Percentiles rank a stretch among this genome's conserved stretches.
phyloP scores from a whole-genome alignment of 1,140 invertebrate genomes.

The Pissodes strobi region DNA sequence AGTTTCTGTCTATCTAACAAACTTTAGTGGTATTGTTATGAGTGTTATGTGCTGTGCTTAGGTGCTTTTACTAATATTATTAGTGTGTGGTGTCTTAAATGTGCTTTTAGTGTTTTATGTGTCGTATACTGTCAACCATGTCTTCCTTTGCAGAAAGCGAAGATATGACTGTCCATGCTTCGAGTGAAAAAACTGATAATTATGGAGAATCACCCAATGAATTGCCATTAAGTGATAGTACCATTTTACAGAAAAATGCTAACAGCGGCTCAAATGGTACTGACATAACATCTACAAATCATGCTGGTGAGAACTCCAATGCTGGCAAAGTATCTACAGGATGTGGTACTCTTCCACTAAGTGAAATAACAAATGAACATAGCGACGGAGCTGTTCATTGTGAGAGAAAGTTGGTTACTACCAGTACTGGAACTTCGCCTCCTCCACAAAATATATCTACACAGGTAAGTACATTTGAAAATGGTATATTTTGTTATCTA shows the following conservation, averaged over 20 bases:
- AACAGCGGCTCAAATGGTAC: not conserved
- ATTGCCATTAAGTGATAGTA: not conserved
- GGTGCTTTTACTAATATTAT: conserved; percentile 37
- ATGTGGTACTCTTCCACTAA: conserved; percentile 56
- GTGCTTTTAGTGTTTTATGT: conserved; percentile 31
- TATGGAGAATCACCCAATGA: not conserved
- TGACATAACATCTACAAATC: not conserved
- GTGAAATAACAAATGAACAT: conserved; percentile 39
- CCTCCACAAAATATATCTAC: conserved; percentile 85
- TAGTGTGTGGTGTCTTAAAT: conserved; percentile 33
- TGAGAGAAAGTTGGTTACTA: conserved; percentile 40
- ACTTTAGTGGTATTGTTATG: too few relatives aligned
- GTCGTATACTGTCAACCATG: not conserved
- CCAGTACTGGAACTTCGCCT: conserved; percentile 77
- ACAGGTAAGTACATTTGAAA: conserved; percentile 65
- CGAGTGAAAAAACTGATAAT: conserved; percentile 9
- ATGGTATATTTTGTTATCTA: too few relatives aligned
- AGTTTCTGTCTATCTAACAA: too few relatives aligned
- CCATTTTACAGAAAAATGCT: not conserved
- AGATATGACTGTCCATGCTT: too few relatives aligned
- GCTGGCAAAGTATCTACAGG: conserved; percentile 40
- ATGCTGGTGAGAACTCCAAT: not conserved
- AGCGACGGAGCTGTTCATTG: conserved; percentile 5
- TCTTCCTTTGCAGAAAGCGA: conserved; percentile 1
- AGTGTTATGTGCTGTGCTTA: too few relatives aligned